Evolutionary conservation across 2,888 invertebrate species (phyloP).

Genomic region (Thysanoteuthis rhombus): DNA sequence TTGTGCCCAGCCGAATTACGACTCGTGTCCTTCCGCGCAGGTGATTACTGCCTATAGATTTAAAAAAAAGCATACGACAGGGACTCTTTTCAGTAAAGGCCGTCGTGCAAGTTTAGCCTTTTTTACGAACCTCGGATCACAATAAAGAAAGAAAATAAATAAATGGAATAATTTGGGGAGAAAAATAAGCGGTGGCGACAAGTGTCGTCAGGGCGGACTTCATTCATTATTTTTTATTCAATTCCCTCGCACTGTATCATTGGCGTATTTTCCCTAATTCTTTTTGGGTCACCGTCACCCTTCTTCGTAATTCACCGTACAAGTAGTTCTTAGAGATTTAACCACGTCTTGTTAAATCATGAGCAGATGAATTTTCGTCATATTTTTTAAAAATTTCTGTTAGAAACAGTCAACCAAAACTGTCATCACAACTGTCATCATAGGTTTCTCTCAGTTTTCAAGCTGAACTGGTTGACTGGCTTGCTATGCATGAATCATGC

Average conservation of each 20-base stretch:
- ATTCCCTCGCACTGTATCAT: neutral
- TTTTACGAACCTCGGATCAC: neutral
- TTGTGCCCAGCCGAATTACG: neutral
- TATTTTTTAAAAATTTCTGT: too few species aligned
- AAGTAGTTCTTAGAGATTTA: neutral
- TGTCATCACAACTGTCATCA: too few species aligned
- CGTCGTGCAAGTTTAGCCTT: neutral
- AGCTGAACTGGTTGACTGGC: too few species aligned
- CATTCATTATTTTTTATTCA: neutral
- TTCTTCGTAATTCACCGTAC: neutral
- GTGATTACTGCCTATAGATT: slow-evolving; percentile 12
- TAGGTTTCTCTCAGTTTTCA: too few species aligned
- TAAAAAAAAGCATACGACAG: neutral
- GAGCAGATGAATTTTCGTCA: neutral
- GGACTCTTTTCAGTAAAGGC: neutral
- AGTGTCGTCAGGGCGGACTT: neutral
- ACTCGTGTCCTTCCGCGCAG: neutral
- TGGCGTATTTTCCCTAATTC: neutral
- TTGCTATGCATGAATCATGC: too few species aligned
- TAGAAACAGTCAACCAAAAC: too few species aligned
- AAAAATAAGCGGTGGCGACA: neutral
- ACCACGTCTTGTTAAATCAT: neutral
- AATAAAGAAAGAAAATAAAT: neutral
- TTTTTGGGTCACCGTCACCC: neutral
- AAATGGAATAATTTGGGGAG: too few species aligned